Conservation (phyloP, 2,888 invertebrate genomes). For the Diplazon laetatorius region DNA sequence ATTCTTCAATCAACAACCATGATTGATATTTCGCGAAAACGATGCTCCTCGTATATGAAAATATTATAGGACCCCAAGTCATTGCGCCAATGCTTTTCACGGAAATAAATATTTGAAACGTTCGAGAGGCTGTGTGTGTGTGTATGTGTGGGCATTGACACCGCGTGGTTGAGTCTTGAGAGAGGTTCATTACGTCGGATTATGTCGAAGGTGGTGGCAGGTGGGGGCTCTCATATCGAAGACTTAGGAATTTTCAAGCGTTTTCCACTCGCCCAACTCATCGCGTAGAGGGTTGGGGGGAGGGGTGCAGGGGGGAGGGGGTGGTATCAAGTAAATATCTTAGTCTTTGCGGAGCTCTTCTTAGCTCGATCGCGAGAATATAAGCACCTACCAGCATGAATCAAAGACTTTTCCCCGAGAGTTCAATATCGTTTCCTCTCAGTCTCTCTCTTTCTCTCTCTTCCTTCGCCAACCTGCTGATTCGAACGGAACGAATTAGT, state of each 20-base stretch:
- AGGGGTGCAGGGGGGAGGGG: too few relatives aligned
- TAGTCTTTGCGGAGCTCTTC: conserved; percentile 15
- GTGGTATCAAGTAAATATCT: conserved; percentile 36
- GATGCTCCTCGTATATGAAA: too few relatives aligned
- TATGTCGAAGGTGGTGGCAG: conserved; percentile 67
- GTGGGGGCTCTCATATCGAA: conserved; percentile 74
- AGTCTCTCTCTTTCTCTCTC: conserved; percentile 8
- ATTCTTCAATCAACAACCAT: too few relatives aligned
- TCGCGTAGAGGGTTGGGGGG: too few relatives aligned
- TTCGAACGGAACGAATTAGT: conserved; percentile 75
- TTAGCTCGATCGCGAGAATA: conserved; percentile 37
- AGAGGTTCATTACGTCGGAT: conserved; percentile 79
- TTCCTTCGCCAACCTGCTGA: conserved; percentile 61
- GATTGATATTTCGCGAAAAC: too few relatives aligned
- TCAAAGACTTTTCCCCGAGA: conserved; percentile 71
- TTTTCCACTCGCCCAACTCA: conserved; percentile 8
- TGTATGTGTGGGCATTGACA: too few relatives aligned
- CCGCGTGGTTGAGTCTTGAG: conserved; percentile 69
- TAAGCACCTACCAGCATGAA: conserved; percentile 66
- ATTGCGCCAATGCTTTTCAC: conserved; percentile 62
- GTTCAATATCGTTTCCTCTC: conserved; percentile 35
- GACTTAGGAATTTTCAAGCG: conserved; percentile 76
- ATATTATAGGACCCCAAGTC: not conserved
- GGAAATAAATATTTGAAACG: conserved; percentile 77
- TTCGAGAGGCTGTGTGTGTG: conserved; percentile 67